A percentile compares a stretch with the other conserved stretches of the same genome.
Evolutionary conservation across 2,113 vertebrate genomes (phyloP).

Genomic region (Psittacula cyanocephala): DNA sequence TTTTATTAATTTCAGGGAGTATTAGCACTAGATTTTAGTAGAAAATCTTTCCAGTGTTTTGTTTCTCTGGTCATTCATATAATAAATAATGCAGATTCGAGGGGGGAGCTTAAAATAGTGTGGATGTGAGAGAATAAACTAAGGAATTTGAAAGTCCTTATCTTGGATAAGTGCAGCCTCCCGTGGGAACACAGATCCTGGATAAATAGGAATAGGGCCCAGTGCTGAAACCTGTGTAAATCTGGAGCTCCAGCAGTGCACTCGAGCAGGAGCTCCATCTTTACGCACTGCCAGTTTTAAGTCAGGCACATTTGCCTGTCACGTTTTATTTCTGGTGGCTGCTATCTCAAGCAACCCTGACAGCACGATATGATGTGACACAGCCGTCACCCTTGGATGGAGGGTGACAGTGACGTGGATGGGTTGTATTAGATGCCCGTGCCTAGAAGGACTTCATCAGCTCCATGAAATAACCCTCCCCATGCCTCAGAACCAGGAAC

Average conservation of each 20-base stretch:
- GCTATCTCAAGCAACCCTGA: not conserved
- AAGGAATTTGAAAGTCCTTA: not conserved
- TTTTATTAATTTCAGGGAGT: not conserved
- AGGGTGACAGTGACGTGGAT: fast-evolving
- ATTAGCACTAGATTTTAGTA: not conserved
- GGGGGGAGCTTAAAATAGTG: not conserved
- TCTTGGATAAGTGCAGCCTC: not conserved
- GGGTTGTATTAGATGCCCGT: not conserved
- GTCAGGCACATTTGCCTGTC: not conserved
- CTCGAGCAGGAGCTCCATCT: not conserved
- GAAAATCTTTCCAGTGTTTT: not conserved
- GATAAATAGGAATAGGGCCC: not conserved
- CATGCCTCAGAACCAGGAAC: not conserved
- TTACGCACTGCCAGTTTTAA: not conserved
- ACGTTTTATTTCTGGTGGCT: not conserved
- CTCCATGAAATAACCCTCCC: not conserved
- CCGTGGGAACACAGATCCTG: not conserved
- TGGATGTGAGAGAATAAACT: not conserved
- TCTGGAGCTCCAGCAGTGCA: not conserved
- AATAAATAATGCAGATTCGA: not conserved
- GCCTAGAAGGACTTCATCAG: not conserved
- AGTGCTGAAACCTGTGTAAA: not conserved
- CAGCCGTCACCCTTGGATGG: not conserved
- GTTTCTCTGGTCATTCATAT: not conserved
- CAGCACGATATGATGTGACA: not conserved